phyloP scores from a whole-genome alignment of 1,140 invertebrate species.

The Euwallacea fornicatus region DNA sequence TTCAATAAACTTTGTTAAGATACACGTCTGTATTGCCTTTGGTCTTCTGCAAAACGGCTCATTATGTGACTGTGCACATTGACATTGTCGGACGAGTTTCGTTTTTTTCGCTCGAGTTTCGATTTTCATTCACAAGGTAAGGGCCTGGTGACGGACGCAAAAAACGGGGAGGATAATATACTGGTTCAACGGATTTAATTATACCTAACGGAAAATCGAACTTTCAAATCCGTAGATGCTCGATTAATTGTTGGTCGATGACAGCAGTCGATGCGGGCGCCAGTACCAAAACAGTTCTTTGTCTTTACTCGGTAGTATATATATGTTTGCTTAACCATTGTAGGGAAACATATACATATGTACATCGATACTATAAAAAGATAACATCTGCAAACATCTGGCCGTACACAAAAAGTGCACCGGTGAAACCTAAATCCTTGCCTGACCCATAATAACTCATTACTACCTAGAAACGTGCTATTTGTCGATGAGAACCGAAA shows the following conservation, averaged over 20 bases:
- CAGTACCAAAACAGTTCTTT: neutral
- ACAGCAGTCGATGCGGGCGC: neutral
- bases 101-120: neutral
- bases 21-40: conserved; percentile 11
- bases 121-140: conserved; percentile 18
- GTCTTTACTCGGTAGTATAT: neutral
- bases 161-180: conserved; percentile 9
- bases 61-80: conserved; percentile 15
- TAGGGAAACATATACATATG: neutral
- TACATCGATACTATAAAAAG: conserved; percentile 6
- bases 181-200: conserved; percentile 9
- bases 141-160: conserved; percentile 11
- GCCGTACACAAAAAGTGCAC: neutral
- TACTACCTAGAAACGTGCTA: neutral
- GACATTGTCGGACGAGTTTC: neutral
- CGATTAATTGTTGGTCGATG: neutral
- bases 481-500: neutral
- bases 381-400: conserved; percentile 12
- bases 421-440: conserved; percentile 1
- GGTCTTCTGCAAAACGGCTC: conserved; percentile 12
- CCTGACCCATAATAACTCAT: neutral
- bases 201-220: neutral
- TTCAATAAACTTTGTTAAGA: conserved; percentile 9
- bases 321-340: too few relatives aligned
- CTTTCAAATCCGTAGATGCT: neutral